Conservation (phyloP, 2,113 vertebrate species). For the Dicerorhinus sumatrensis region DNA sequence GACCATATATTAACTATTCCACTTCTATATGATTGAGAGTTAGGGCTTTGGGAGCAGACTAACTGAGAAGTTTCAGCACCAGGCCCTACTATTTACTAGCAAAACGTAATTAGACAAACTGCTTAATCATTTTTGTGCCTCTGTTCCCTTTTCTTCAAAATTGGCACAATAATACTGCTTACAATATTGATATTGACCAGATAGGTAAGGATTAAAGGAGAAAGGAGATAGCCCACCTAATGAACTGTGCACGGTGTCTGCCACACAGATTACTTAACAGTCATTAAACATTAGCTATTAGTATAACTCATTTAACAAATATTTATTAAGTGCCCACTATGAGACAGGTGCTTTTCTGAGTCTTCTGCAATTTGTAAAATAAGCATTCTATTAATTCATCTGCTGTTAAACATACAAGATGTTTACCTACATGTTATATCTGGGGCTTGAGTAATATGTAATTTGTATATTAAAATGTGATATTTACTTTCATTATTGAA, state of each 20-base stretch:
- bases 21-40: not conserved
- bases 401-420: not conserved
- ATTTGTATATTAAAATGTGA: not conserved
- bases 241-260: not conserved
- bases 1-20: not conserved
- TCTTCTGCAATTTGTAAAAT: not conserved
- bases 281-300: not conserved
- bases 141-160: not conserved
- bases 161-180: not conserved
- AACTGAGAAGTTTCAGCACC: not conserved
- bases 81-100: not conserved
- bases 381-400: not conserved
- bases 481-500: not conserved
- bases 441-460: not conserved
- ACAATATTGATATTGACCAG: not conserved
- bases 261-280: not conserved
- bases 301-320: not conserved
- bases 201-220: not conserved
- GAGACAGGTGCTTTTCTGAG: not conserved
- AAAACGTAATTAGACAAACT: not conserved
- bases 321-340: not conserved
- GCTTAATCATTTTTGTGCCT: not conserved
- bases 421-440: not conserved
- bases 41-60: not conserved
- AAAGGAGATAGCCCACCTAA: not conserved